Base-by-base conservation (phyloP, 1,140 invertebrate species). In the Drosophila sproati region DNA sequence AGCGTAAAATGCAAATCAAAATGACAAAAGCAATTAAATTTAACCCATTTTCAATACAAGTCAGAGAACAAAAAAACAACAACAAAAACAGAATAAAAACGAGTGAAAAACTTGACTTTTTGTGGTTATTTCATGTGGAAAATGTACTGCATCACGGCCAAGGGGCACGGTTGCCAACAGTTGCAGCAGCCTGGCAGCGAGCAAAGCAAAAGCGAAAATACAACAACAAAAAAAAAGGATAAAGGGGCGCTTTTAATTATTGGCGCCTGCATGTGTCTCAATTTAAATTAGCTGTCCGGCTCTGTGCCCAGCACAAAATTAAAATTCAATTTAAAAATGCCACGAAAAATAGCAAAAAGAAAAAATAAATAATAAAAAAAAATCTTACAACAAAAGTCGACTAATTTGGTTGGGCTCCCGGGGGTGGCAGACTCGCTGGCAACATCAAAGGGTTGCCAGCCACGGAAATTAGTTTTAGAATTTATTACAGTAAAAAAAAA, bases 71-170 rank as follows among this genome's bases (percentile, higher is more conserved):
- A 81, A 73, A 77, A 52, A 34, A 12, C 31, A 56, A 60, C 8
- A 73, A 37, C 35, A 39, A 57, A 50, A 45, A 60, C 47, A 45
- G 63, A 61, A 86, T 74, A 83, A 70, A 60, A 61, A 70, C 31
- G 29, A 20, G 20, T 20, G 20, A 20, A 20, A 20, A 20, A 57
- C 29, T 77, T 70, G 55, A 80, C 83, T 78, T 82, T 80, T 87
- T 91, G 85, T 78, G 90, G 90, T 91, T 91, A 86, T 86, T 80
- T 91, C 89, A 91, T 80, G 89, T 91, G 89, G 89, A 91, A 91
- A 91, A 89, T 91, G 89, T 91, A 86, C 89, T 91, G 89, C 89
- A 91, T 91, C 89, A 82, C 62, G 72, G 61, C 47, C 43, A 57
- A 48, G 48, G 39, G 55, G 70, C 47, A 60, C 57, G 64, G 77